Evolutionary conservation across 2,113 vertebrate genomes (phyloP), one percentile per base, ranked within the genome.

Genomic region (Tragelaphus scriptus): DNA sequence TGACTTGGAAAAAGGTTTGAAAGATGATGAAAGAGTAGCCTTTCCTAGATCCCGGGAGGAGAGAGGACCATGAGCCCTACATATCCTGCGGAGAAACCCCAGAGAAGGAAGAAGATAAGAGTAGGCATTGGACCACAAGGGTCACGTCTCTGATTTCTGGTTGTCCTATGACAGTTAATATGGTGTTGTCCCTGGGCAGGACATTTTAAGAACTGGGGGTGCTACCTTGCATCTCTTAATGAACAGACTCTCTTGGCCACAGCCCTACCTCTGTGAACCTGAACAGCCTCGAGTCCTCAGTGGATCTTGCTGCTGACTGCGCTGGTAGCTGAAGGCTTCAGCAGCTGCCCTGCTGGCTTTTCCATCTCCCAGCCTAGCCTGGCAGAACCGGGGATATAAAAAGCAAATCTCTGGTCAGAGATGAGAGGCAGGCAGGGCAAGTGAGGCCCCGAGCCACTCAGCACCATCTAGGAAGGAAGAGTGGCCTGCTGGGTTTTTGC

Each of bases 351-450:
- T 93, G 49, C 85, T 59, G 85, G 58, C 32, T 65, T 92, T 90
- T 61, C 93, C 49, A 47, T 93, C 93, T 68, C 68, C 21, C 90
- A 49, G 55, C 85, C 80, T 97, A 40, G 49, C 89, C 89, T 59
- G 59, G 49, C 94, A 97, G 93, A 94, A 90, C 19, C 0, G 1
- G 94, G 77, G 95, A 94, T 93, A 95, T 95, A 96, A 96, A 97
- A 98, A 98, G 86, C 96, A 85, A 96, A 75, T 88, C 89, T 97
- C 40, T 59, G 94, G 95, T 95, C 96, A 92, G 92, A 97, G 80
- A 65, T 85, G 91, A 95, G 16, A 14, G 71, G 53, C 92, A 87
- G 61, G 90, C 92, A 93, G 47, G 77, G 88, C 85, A 89, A 90
- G 63, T 0, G 13, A 96, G 7, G 88, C 95, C 96, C 92, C 0